Evolutionary conservation across 2,888 invertebrate genomes (phyloP).

Genomic region (Syrista parreyssii): DNA sequence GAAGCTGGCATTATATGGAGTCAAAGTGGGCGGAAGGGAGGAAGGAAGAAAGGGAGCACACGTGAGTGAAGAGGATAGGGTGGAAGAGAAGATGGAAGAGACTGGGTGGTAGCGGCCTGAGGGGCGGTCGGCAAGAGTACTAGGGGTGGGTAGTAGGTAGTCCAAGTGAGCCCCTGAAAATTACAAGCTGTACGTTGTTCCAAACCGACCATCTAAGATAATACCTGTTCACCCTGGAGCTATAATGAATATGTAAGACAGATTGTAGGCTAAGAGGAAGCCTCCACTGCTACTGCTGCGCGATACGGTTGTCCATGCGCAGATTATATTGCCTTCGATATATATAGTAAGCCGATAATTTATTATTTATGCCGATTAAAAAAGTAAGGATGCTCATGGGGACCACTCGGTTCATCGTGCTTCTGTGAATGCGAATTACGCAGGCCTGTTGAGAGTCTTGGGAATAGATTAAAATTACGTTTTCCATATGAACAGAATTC

Average conservation of each 20-base stretch:
- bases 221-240: slow-evolving; percentile 64
- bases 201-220: slow-evolving; percentile 65
- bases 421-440: not conserved
- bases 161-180: slow-evolving; percentile 55
- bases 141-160: not conserved
- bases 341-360: slow-evolving; percentile 53
- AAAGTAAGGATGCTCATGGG: slow-evolving; percentile 19
- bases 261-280: slow-evolving; percentile 66
- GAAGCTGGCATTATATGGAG: slow-evolving; percentile 42
- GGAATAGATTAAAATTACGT: not conserved
- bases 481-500: not conserved
- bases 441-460: not conserved
- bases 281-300: slow-evolving; percentile 62
- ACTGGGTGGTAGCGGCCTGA: slow-evolving; percentile 11
- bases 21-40: slow-evolving; percentile 22
- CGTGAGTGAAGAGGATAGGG: slow-evolving; percentile 8
- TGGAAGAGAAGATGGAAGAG: slow-evolving; percentile 10
- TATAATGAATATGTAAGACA: slow-evolving; percentile 67
- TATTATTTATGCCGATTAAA: slow-evolving; percentile 58
- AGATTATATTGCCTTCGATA: slow-evolving; percentile 56
- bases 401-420: not conserved
- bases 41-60: not conserved
- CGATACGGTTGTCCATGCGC: slow-evolving; percentile 63
- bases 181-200: slow-evolving; percentile 64
- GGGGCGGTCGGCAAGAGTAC: not conserved